These are phyloP conservation scores for Pyrgus malvae DNA, from an alignment of 2,888 invertebrate genomes.

Conservation along the genomic window DNA sequence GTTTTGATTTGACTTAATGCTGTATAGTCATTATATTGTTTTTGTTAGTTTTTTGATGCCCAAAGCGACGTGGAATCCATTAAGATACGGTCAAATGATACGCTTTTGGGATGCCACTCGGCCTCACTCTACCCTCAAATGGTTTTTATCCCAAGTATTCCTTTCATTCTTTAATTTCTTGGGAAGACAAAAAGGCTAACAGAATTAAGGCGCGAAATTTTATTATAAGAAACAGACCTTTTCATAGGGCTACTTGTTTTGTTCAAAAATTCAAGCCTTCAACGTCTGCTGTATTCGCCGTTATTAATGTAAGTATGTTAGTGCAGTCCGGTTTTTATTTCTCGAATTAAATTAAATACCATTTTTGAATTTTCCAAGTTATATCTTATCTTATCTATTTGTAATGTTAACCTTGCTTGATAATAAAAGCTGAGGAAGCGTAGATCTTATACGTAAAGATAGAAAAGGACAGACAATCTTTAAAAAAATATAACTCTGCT, in stretches of 20 bases:
- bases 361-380: no score
- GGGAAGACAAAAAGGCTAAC: conserved; percentile 7
- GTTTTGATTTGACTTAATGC: conserved; percentile 36
- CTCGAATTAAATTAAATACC: no score
- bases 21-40: conserved; percentile 36
- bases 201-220: conserved; percentile 8
- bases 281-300: no score
- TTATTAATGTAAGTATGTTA: no score
- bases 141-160: conserved; percentile 15
- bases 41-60: conserved; percentile 38
- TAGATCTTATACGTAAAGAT: no score
- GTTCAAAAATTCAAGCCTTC: not conserved
- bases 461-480: no score
- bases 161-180: conserved; percentile 21
- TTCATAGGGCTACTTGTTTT: not conserved
- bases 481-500: no score
- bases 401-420: no score
- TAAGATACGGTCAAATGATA: conserved; percentile 40
- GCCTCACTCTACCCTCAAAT: conserved; percentile 24
- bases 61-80: conserved; percentile 38
- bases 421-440: no score
- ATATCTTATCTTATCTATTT: no score
- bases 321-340: no score
- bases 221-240: not conserved
- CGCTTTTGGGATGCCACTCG: conserved; percentile 32